These are phyloP conservation scores for Andrena trimmerana DNA, from an alignment of 2,888 invertebrate species.

Conservation along the genomic window DNA sequence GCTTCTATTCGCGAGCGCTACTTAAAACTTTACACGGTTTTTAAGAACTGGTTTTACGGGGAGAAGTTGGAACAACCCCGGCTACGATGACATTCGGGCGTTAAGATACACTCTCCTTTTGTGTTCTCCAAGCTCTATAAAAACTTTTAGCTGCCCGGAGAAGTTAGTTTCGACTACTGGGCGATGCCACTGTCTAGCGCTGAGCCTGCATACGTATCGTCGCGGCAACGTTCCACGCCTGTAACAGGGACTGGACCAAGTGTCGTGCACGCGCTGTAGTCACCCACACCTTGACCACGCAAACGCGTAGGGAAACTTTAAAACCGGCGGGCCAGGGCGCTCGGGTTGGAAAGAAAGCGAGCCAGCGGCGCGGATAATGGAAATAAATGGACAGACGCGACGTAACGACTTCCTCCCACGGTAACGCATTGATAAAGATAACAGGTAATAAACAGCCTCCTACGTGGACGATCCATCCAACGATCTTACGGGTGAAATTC, in stretches of 20 bases:
- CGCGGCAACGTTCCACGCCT: not conserved
- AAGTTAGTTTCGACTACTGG: conserved; percentile 52
- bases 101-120: conserved; percentile 39
- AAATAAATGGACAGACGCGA: not conserved
- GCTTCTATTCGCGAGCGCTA: conserved; percentile 1
- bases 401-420: not conserved
- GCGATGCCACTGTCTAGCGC: conserved; percentile 23
- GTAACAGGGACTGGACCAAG: not conserved
- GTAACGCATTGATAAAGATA: conserved; percentile 20
- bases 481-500: conserved; percentile 60
- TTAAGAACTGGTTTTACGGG: conserved; percentile 39
- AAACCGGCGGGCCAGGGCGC: not conserved
- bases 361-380: not conserved
- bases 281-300: not conserved
- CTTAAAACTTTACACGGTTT: conserved; percentile 49
- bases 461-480: conserved; percentile 15
- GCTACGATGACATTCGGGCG: conserved; percentile 54
- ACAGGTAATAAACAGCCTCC: not conserved
- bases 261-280: not conserved
- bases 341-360: not conserved
- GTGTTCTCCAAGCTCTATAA: conserved; percentile 53
- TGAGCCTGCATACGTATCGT: conserved; percentile 22
- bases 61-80: conserved; percentile 42
- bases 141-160: conserved; percentile 42
- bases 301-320: not conserved